These are phyloP conservation scores for Haliclystus octoradiatus DNA, from an alignment of 30 jellyfish, hydroid and myxozoan species.

Conservation along the genomic window DNA sequence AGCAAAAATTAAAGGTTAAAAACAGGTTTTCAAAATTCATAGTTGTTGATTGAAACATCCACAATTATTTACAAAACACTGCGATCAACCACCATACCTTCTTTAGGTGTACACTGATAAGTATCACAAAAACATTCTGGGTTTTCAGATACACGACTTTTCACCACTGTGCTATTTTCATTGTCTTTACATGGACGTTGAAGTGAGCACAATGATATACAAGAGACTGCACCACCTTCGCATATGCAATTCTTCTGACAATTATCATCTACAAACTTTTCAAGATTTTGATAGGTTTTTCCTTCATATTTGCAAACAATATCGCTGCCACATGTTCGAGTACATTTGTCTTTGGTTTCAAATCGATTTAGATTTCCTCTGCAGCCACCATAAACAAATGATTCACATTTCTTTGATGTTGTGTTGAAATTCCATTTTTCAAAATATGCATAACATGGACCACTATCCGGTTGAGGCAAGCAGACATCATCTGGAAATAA, in stretches of 20 bases:
- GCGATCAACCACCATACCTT: too few species aligned
- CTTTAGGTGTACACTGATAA: too few species aligned
- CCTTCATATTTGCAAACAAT: slow-evolving; percentile 1
- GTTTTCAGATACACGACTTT: too few species aligned
- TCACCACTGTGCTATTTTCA: too few species aligned
- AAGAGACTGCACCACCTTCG: neutral
- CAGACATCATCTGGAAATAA: slow-evolving; percentile 4
- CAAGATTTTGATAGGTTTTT: neutral
- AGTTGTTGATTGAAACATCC: too few species aligned
- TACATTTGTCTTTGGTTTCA: slow-evolving; percentile 7
- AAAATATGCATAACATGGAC: slow-evolving; percentile 4
- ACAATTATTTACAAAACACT: too few species aligned
- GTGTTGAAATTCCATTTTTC: slow-evolving; percentile 2
- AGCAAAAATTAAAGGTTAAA: too few species aligned
- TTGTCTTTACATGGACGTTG: too few species aligned
- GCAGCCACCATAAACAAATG: slow-evolving; percentile 14
- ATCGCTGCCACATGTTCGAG: neutral
- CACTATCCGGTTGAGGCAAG: neutral
- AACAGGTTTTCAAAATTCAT: too few species aligned
- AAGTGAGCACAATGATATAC: slow-evolving; percentile 12
- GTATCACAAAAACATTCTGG: too few species aligned
- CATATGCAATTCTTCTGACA: slow-evolving; percentile 3
- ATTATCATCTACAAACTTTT: neutral
- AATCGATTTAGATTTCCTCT: slow-evolving; percentile 7
- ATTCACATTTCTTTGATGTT: neutral